Percentiles rank a stretch among this genome's conserved stretches.
These are phyloP conservation scores for Gephyroberyx darwinii DNA, from an alignment of 2,797 vertebrate genomes.

Conservation along the genomic window DNA sequence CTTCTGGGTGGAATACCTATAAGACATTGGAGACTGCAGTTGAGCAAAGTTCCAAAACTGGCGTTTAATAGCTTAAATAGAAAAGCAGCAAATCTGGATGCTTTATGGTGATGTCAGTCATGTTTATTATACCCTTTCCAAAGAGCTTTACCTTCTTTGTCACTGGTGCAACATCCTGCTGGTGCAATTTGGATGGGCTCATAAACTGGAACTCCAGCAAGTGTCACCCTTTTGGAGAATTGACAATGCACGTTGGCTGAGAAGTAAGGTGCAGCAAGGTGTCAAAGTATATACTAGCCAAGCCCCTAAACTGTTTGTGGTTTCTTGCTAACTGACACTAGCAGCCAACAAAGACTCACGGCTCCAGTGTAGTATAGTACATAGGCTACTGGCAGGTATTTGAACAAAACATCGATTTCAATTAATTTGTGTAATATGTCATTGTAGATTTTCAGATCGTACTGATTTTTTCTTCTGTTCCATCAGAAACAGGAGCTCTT, in stretches of 20 bases:
- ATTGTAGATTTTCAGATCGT: not conserved
- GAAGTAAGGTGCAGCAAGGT: conserved; percentile 21
- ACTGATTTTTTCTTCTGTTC: not conserved
- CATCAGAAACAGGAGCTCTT: not conserved
- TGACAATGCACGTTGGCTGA: conserved; percentile 28
- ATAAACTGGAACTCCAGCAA: conserved; percentile 19
- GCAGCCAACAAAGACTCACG: conserved; percentile 30
- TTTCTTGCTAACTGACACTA: conserved; percentile 35
- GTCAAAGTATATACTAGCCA: conserved; percentile 41
- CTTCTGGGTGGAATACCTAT: conserved; percentile 21
- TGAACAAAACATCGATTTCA: conserved; percentile 3
- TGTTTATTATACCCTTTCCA: not conserved
- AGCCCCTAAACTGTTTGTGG: conserved; percentile 35
- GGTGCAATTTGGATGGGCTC: conserved; percentile 46
- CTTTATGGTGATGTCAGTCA: not conserved
- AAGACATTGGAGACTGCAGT: conserved; percentile 6
- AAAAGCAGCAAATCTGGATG: not conserved
- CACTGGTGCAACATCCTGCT: conserved; percentile 41
- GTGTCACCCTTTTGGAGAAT: conserved; percentile 33
- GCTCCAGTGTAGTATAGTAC: conserved; percentile 10
- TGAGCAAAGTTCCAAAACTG: conserved; percentile 19
- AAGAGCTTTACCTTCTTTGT: conserved; percentile 41
- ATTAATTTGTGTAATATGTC: not conserved
- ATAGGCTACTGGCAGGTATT: not conserved
- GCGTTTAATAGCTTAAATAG: conserved; percentile 26